Conservation (phyloP, 2,888 invertebrate genomes). For the Nephrocerus scutellatus region DNA sequence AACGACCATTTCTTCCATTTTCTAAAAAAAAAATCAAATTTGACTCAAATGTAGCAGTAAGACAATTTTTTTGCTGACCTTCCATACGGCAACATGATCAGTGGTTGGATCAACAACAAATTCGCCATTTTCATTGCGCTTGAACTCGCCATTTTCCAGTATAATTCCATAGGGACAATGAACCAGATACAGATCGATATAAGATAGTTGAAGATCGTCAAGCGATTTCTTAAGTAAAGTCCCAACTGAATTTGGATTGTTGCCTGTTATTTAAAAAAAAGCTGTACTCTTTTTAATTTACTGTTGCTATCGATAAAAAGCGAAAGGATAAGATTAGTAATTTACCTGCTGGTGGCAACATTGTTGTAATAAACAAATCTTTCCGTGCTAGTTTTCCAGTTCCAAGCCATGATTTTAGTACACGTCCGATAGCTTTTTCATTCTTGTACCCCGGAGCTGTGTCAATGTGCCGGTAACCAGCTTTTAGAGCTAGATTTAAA, state of each 20-base stretch:
- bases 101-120: slow-evolving; percentile 57
- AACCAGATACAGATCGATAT: slow-evolving; percentile 75
- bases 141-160: slow-evolving; percentile 57
- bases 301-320: too few species aligned
- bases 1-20: slow-evolving; percentile 49
- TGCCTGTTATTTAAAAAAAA: slow-evolving; percentile 45
- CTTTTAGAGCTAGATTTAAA: slow-evolving; percentile 61
- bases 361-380: slow-evolving; percentile 78
- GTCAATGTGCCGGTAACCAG: slow-evolving; percentile 79
- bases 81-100: slow-evolving; percentile 69
- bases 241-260: slow-evolving; percentile 57
- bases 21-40: slow-evolving; percentile 27
- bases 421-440: slow-evolving; percentile 67
- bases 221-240: slow-evolving; percentile 62
- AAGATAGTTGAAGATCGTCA: slow-evolving; percentile 64
- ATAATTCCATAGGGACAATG: slow-evolving; percentile 68
- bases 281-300: too few species aligned
- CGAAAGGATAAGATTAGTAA: too few species aligned
- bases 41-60: background rate
- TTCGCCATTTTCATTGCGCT: slow-evolving; percentile 59
- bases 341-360: slow-evolving; percentile 61
- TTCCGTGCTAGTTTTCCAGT: slow-evolving; percentile 62
- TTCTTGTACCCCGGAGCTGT: slow-evolving; percentile 72
- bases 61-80: slow-evolving; percentile 48
- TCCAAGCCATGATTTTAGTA: slow-evolving; percentile 64